phyloP scores from a whole-genome alignment of 2,888 invertebrate species.

The Globia sparganii region DNA sequence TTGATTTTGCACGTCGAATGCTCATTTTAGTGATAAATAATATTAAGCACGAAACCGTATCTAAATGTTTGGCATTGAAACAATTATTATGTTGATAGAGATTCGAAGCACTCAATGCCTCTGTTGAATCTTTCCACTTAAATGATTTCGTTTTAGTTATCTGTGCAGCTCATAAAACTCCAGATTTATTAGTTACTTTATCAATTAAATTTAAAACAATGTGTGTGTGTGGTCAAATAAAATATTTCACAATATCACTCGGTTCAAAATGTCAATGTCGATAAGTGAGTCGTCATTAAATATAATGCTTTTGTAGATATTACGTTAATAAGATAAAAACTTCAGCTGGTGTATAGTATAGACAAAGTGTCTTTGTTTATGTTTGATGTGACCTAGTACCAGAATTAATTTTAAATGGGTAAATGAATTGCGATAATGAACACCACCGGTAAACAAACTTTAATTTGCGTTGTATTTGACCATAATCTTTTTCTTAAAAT shows the following conservation, averaged over 20 bases:
- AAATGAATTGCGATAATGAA: conserved; percentile 20
- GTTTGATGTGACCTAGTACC: conserved; percentile 36
- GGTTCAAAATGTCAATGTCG: conserved; percentile 62
- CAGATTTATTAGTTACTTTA: conserved; percentile 56
- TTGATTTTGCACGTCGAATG: neutral
- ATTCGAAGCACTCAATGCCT: conserved; percentile 13
- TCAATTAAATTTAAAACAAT: conserved; percentile 62
- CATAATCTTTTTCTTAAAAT: neutral
- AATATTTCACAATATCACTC: conserved; percentile 46
- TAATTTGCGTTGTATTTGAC: neutral
- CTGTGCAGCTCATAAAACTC: conserved; percentile 40
- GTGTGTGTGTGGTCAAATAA: conserved; percentile 63
- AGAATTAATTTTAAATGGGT: conserved; percentile 20
- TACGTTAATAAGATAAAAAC: conserved; percentile 48
- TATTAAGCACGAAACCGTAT: neutral
- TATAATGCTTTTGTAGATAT: conserved; percentile 48
- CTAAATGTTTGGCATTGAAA: conserved; percentile 33
- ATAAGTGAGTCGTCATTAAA: conserved; percentile 52
- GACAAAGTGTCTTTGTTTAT: conserved; percentile 52
- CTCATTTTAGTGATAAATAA: conserved; percentile 26
- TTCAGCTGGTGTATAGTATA: conserved; percentile 43
- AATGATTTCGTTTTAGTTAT: conserved; percentile 39
- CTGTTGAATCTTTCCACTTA: conserved; percentile 37
- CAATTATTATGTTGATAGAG: conserved; percentile 22
- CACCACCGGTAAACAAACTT: conserved; percentile 22